Evolutionary conservation across 1,140 invertebrate genomes (phyloP), one percentile per base, ranked within the genome.

Genomic region (Streblospio benedicti): DNA sequence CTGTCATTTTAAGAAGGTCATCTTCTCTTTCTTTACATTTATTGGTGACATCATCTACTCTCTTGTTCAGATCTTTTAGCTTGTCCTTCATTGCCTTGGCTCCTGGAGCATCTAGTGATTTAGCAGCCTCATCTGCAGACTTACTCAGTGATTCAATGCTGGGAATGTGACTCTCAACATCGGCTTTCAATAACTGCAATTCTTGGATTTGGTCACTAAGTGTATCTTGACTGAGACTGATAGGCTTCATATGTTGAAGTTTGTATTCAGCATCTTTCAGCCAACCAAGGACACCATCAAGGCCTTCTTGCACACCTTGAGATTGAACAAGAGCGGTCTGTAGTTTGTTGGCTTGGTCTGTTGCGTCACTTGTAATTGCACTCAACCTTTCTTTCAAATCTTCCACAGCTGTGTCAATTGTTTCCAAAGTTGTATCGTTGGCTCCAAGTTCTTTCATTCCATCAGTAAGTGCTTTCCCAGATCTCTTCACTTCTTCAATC

Each of bases 251-350:
- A 62, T 86, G 83, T 25, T 82, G 84, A 63, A 63, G 85, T 67
- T 87, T 85, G 63, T 83, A 85, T 71, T 96, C 91, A 6, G 87
- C 86, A 64, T 87, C 85, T 60, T 86, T 87, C 32, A 96, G 77
- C 92, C 92, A 96, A 47, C 81, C 76, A 4, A 89, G 84, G 6
- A 96, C 82, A 53, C 87, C 84, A 68, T 95, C 91, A 0, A 95
- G 80, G 6, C 91, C 90, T 74, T 94, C 91, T 73, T 94, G 89
- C 12, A 96, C 86, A n/a, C 90, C 91, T 78, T 96, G 92, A 54
- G 90, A 91, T 74, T 94, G 90, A 4, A 93, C 85, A 32, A 96
- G 78, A 0, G 91, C 91, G 0, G 87, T 88, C 66, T 96, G 90
- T 33, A 95, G 76, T 47, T 86, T 83, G 65, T 87, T 62, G 30